phyloP scores from a whole-genome alignment of 1,140 invertebrate genomes.

The Zaprionus camerounensis region DNA sequence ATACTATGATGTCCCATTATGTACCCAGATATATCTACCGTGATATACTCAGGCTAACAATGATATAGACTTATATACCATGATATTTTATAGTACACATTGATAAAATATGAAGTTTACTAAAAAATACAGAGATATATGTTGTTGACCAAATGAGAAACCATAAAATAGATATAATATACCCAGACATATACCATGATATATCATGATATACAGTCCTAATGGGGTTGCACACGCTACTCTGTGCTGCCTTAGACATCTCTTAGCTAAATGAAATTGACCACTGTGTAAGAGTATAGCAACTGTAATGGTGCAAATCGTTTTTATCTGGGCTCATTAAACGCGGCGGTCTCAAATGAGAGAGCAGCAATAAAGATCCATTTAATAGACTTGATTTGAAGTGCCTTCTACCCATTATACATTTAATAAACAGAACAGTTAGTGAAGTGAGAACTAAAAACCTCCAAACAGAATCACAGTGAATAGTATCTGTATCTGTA shows the following conservation, averaged over 20 bases:
- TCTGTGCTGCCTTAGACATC: neutral
- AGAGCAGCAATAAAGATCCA: constrained; percentile 21
- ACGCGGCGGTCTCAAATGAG: constrained; percentile 18
- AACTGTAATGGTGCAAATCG: constrained; percentile 21
- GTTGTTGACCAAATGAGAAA: too few species aligned
- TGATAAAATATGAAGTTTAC: too few species aligned
- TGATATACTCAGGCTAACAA: too few species aligned
- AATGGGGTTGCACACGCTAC: neutral
- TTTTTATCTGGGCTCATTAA: constrained; percentile 31
- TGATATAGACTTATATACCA: too few species aligned
- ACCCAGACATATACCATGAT: too few species aligned
- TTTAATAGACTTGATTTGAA: neutral
- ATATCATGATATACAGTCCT: neutral
- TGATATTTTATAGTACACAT: too few species aligned
- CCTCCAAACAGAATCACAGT: neutral
- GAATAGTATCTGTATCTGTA: neutral
- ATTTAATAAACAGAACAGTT: constrained; percentile 1
- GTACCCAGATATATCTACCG: too few species aligned
- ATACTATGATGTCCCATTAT: too few species aligned
- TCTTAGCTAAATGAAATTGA: neutral
- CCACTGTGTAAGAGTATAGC: neutral
- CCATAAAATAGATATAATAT: too few species aligned
- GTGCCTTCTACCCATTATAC: neutral
- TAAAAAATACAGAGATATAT: too few species aligned
- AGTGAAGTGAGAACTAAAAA: neutral